These are phyloP conservation scores for Isoperla grammatica DNA, from an alignment of 2,888 invertebrate species.

Conservation along the genomic window DNA sequence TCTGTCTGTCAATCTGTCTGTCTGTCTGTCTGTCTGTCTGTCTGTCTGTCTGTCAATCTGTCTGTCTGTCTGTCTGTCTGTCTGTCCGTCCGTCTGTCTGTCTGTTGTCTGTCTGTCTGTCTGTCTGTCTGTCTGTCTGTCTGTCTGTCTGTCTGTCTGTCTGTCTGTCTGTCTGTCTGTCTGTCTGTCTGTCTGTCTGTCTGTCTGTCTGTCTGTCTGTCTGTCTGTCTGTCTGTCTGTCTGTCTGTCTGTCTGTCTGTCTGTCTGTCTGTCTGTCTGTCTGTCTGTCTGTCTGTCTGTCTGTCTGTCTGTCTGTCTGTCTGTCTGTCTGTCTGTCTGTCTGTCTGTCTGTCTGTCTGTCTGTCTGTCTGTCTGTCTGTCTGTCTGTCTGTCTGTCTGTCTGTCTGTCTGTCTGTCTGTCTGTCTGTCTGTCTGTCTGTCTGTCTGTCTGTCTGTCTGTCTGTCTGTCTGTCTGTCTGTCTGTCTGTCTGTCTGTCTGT, in stretches of 20 bases:
- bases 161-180: background rate
- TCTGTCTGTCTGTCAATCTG: too few species aligned
- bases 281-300: slow-evolving; percentile 2
- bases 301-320: slow-evolving; percentile 15
- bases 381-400: background rate
- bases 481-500: slow-evolving; percentile 2
- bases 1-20: too few species aligned
- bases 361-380: slow-evolving; percentile 19
- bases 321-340: slow-evolving; percentile 19
- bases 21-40: too few species aligned
- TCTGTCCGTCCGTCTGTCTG: too few species aligned
- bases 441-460: slow-evolving; percentile 1
- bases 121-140: background rate
- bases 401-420: background rate
- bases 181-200: background rate
- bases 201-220: slow-evolving; percentile 14
- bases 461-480: slow-evolving; percentile 2
- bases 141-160: background rate
- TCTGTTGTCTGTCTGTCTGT: too few species aligned
- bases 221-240: slow-evolving; percentile 16
- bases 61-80: too few species aligned
- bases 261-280: background rate
- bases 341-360: slow-evolving; percentile 19
- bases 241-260: slow-evolving; percentile 17
- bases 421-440: background rate